These are phyloP conservation scores for Tonatia bakeri DNA, from an alignment of 2,113 vertebrate species.

Conservation along the genomic window DNA sequence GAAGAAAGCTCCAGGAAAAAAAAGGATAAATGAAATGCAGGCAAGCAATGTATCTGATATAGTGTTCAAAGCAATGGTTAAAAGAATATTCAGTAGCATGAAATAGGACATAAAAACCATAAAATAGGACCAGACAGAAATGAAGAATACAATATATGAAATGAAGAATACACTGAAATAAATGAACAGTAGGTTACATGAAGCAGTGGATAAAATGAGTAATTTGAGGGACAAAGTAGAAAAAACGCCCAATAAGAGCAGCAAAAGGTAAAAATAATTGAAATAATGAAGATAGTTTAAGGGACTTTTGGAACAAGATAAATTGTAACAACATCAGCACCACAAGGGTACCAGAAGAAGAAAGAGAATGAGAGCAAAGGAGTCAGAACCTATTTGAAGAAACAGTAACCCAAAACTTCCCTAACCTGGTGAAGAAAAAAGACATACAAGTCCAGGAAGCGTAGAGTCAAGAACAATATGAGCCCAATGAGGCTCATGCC, in stretches of 20 bases:
- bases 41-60: neutral
- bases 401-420: too few species aligned
- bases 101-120: neutral
- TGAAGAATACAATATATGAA: neutral
- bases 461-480: neutral
- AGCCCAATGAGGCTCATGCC: neutral
- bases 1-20: neutral
- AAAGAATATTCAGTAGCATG: neutral
- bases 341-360: neutral
- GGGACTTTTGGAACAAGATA: neutral
- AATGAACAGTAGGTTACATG: neutral
- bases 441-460: neutral
- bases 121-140: neutral
- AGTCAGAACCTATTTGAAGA: neutral
- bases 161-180: neutral
- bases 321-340: neutral
- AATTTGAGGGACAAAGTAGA: too few species aligned
- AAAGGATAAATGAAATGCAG: neutral
- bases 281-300: too few species aligned
- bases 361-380: neutral
- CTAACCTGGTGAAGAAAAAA: too few species aligned
- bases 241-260: neutral
- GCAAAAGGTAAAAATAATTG: neutral
- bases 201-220: too few species aligned
- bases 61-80: neutral